Base-by-base conservation (phyloP, 2,113 vertebrate genomes). In the Tachycineta bicolor region DNA sequence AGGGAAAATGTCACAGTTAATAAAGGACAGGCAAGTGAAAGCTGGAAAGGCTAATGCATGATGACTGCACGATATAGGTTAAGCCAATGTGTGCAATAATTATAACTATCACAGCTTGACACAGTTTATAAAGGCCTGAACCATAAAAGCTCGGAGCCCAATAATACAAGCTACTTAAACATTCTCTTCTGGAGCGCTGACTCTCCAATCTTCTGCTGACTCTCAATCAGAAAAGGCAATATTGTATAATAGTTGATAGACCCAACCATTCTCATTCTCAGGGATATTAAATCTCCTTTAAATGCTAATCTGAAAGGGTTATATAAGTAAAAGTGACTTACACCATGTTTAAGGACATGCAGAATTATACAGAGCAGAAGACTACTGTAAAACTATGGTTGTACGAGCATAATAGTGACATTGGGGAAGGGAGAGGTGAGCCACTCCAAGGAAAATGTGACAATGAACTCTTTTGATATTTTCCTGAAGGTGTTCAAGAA, bases 1-100 rank as follows among this genome's bases (percentile, higher is more conserved):
- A 93, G 77, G 62, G 86, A 96, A 96, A 97, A 96, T 96, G 96
- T 94, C 96, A 91, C 63, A 87, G 88, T 90, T 96, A 92, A 96
- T 93, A 97, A 95, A 97, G 78, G 78, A 89, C 88, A 86, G 62
- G 59, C 46, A 83, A 75, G 56, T 39, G 81, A 90, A 94, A 78
- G 65, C 43, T 84, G 59, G 81, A 92, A 89, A 95, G 75, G 73
- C 83, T 95, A 95, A 95, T 94, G 85, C 75, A 69, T 94, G 93
- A 94, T 78, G 74, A 86, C 71, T 78, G 60, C 74, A 70, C 22
- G 65, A 55, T 41, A 63, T 16, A 92, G 86, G 88, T 95, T 96
- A 94, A 93, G 58, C 62, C 94, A 95, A 87, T 1, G 4, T 88
- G 75, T 74, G 87, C 82, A 82, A 83, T 95, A 95, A 95, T 96